Evolutionary conservation across 2,888 invertebrate genomes (phyloP).

Genomic region (Synergus umbraculus): DNA sequence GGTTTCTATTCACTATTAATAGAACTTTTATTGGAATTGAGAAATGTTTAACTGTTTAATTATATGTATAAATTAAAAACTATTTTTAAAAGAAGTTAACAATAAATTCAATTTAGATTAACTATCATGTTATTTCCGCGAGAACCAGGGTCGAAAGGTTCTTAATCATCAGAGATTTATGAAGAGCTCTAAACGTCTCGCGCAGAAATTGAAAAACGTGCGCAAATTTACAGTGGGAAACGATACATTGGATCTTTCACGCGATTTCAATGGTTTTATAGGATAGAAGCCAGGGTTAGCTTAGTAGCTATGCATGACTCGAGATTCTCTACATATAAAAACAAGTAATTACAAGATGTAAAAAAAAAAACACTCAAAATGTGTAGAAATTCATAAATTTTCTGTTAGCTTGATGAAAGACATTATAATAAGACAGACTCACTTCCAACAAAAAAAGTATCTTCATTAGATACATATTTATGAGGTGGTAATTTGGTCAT

Average conservation of each 20-base stretch:
- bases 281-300: neutral
- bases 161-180: constrained; percentile 23
- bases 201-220: constrained; percentile 21
- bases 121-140: neutral
- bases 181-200: constrained; percentile 1
- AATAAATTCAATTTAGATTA: neutral
- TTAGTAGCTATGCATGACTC: no score
- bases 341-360: constrained; percentile 9
- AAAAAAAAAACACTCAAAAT: neutral
- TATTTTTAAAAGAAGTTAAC: neutral
- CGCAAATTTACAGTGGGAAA: constrained; percentile 22
- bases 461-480: neutral
- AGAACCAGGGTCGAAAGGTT: neutral
- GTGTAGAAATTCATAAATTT: neutral
- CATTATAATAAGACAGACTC: constrained; percentile 3
- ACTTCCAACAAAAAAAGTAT: constrained; percentile 22
- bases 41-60: no score
- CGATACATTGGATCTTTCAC: constrained; percentile 29
- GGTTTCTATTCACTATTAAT: neutral
- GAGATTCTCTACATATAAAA: neutral
- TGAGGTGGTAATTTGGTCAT: no score
- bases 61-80: no score
- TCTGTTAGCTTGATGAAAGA: neutral
- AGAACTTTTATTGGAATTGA: no score
- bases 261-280: constrained; percentile 16